Evolutionary conservation across 1,140 invertebrate genomes (phyloP), one percentile per base, ranked within the genome.

Genomic region (Caenorhabditis remanei): DNA sequence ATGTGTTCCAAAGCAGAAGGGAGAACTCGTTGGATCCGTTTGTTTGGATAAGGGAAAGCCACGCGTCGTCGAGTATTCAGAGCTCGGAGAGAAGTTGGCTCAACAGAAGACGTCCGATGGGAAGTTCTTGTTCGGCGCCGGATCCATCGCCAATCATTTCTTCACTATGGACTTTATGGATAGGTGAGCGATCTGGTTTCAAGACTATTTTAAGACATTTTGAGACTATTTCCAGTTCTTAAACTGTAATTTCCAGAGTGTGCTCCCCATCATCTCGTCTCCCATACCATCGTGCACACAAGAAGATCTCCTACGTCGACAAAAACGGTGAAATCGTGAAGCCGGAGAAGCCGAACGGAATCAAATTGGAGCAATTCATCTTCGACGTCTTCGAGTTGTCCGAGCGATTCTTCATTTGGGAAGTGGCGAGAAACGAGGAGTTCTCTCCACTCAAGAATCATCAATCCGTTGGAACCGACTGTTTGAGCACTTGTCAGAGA

Each of bases 331-430:
- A 96, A 7, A 93, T 94, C 63, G 93, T 95, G 14, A 95, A 95
- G 84, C 97, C 98, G 0, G 94, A 95, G 0, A 94, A 95, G 90
- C 95, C 96, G 0, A 99, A 99, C 93, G 98, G 98, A 32, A 97
- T 99, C 88, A 99, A 99, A 94, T 96, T 99, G 93, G 98, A 99
- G 91, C 99, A 99, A 93, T 99, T 99, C 93, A 96, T 99, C 3
- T 99, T 99, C 93, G 98, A 99, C 94, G 97, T 99, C 0, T 99
- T 99, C 93, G 95, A 96, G 90, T 98, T 97, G 93, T 95, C 97
- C 0, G 95, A 96, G 93, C 95, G 93, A 93, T 87, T 89, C 55
- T 88, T 85, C 86, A 88, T 85, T 21, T 85, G 53, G 84, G 82
- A 88, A 41, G 79, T 88, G 58, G 94, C 95, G 0, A 94, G 98